Base-by-base conservation (phyloP, 2,113 vertebrate genomes). In the Caracal caracal region DNA sequence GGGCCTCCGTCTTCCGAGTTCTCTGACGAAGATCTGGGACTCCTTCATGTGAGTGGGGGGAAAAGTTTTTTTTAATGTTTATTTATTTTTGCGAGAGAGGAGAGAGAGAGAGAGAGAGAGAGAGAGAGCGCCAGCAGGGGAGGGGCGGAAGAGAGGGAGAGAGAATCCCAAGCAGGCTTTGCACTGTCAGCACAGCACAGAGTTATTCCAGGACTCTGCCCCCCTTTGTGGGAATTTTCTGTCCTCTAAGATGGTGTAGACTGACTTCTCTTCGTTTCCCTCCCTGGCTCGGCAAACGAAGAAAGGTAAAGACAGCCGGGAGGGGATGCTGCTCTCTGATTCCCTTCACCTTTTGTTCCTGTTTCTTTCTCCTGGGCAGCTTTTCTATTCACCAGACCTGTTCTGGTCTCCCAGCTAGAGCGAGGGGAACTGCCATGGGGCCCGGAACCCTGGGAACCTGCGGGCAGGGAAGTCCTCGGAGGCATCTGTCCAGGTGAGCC, bases 321-420 rank as follows among this genome's bases (percentile, higher is more conserved):
- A 76, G 49, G 70, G 16, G 37, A 78, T 22, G 49, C 28, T 22
- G 70, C 35, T 68, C 15, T 37, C 22, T 37, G 49, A 78, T 37
- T 83, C 24, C 59, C 49, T 17, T 78, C 56, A 85, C 26, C 59
- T 78, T 84, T 26, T 71, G n/a, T 49, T 85, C 37, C 0, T 84
- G 12, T 71, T 65, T 35, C 33, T 70, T 26, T 80, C 63, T 49
- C 16, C 33, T 80, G 15, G n/a, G 81, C 33, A 88, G 76, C n/a
- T 1, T 71, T 79, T 91, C 85, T 82, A 5, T 33, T 90, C 37
- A 61, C 61, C 70, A 96, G 92, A 88, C 97, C 96, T 13, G 6
- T 16, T n/a, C 70, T 97, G 3, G 75, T 98, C 65, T 70, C 88
- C 65, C 70, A 71, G 43, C 96, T 96, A 86, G 95, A 97, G 20